Conservation (phyloP, 2,113 vertebrate genomes). For the Poeciliopsis turrubarensis region DNA sequence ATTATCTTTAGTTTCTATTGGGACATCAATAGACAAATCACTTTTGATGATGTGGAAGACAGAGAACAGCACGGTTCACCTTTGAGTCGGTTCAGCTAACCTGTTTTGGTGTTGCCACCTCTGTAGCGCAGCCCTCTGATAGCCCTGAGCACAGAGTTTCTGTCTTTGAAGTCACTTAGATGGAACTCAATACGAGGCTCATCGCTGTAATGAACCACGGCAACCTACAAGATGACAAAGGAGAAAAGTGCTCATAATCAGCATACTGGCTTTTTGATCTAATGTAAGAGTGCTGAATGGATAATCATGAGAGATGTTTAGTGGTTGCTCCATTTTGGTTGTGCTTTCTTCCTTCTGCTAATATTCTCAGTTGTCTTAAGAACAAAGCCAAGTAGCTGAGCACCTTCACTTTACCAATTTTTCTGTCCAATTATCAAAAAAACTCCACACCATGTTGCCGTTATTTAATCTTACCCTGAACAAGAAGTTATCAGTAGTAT, state of each 20-base stretch:
- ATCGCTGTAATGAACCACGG: conserved; percentile 88
- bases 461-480: not conserved
- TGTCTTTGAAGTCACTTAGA: conserved; percentile 81
- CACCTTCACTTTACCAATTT: conserved; percentile 8
- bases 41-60: not conserved
- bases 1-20: not conserved
- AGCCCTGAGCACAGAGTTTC: conserved; percentile 82
- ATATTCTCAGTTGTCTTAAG: too few relatives aligned
- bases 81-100: conserved; percentile 63
- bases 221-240: conserved; percentile 77
- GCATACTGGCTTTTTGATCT: not conserved
- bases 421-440: conserved; percentile 8
- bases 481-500: conserved; percentile 4
- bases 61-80: not conserved
- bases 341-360: not conserved
- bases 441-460: conserved; percentile 12
- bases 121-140: conserved; percentile 78
- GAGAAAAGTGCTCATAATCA: conserved; percentile 13
- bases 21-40: not conserved
- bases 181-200: conserved; percentile 85
- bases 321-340: not conserved
- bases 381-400: too few relatives aligned
- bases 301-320: not conserved
- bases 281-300: not conserved
- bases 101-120: conserved; percentile 90